phyloP scores from a whole-genome alignment of 2,113 vertebrate genomes.

The Centropristis striata region DNA sequence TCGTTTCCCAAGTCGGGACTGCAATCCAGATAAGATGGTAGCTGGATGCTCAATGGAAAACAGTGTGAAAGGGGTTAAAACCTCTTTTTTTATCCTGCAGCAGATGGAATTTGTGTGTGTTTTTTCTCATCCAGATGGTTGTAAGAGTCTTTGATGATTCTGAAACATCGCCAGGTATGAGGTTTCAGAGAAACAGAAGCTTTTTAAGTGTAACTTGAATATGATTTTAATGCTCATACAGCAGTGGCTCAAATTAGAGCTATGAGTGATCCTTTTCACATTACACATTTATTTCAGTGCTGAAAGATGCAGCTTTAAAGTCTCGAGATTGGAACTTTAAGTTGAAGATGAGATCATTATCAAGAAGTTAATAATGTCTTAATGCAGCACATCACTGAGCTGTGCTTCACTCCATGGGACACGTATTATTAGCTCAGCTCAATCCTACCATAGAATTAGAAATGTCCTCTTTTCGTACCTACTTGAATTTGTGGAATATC shows the following conservation, averaged over 20 bases:
- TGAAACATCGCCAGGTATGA: background rate
- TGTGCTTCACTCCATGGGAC: background rate
- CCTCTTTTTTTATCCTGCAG: background rate
- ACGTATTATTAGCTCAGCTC: conserved; percentile 29
- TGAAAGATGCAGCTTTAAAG: background rate
- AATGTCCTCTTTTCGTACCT: conserved; percentile 25
- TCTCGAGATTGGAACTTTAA: background rate
- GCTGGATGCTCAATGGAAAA: background rate
- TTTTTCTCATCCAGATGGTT: conserved; percentile 1
- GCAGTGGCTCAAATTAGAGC: no score
- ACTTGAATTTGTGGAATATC: conserved; percentile 32
- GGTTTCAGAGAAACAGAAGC: background rate
- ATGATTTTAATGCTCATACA: background rate
- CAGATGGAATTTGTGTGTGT: background rate
- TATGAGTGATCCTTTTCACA: background rate
- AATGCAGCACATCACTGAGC: conserved; percentile 23
- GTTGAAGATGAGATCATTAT: conserved; percentile 33
- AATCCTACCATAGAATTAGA: conserved; percentile 20
- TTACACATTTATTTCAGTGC: background rate
- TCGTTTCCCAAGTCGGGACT: background rate
- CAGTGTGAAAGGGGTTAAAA: background rate
- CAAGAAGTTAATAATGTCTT: conserved; percentile 20
- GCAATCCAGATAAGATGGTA: background rate
- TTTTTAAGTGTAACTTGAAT: background rate
- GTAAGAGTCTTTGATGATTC: background rate